Evolutionary conservation across 2,797 vertebrate genomes (phyloP), one percentile per base, ranked within the genome.

Genomic region (Gymnoscopelus microlampas): DNA sequence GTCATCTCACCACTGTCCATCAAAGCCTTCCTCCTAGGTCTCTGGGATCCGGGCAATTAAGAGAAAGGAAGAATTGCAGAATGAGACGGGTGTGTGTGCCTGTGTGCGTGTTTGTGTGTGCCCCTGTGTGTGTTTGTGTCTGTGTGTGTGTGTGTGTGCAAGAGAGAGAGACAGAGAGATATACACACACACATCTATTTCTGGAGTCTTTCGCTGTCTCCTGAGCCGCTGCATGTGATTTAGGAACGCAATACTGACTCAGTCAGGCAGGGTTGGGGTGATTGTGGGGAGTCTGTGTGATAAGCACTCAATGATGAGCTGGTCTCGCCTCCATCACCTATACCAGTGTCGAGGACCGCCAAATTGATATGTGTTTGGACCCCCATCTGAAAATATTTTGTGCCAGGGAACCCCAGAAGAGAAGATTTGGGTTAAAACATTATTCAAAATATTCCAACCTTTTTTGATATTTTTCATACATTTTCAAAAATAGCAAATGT

Each of bases 1-100:
- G 72, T 79, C 69, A 74, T 66, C 71, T 68, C 39, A 68, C 50
- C 67, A 71, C 81, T 79, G 84, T 88, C 90, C 80, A 59, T 88
- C 87, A 78, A 51, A 51, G 70, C 80, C 74, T 59, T 73, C 77
- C 60, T 74, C 39, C 79, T 79, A 73, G 63, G 74, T 77, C 75
- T 81, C 58, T 65, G 11, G 32, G 61, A 19, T 50, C 79, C 74
- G 15, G 65, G 58, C 70, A 6, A 66, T 13, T 47, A 14, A 15
- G 56, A 68, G 4, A 53, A 24, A 51, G 48, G 24, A 53, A 39
- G 67, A 15, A 12, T 44, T 5, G 35, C 10, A 13, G 9, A 29
- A 5, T n/a, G 13, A 53, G 51, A 23, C 2, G 6, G 1, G 44
- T 2, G 19, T 47, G 35, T 47, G 60, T 2, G 3, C 7, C 2